Evolutionary conservation across 2,797 vertebrate genomes (phyloP), one percentile per base, ranked within the genome.

Genomic region (Lacerta viridis): DNA sequence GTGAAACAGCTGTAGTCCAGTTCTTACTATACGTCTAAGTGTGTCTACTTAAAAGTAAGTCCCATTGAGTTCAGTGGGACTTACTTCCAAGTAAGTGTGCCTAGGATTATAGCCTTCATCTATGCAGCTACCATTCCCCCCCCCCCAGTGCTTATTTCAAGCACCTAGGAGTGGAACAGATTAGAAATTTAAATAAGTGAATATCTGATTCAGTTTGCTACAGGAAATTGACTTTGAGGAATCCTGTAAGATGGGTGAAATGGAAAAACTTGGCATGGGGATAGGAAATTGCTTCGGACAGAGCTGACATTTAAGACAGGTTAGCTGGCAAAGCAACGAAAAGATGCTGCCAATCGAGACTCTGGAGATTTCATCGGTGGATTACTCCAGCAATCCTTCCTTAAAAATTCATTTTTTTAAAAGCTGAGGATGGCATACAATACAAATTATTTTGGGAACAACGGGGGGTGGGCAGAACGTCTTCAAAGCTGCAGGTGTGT

Each of bases 361-460:
- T 82, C 64, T 43, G 89, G 77, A 36, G 68, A 81, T 89, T 87
- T 91, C 89, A 90, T 80, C 50, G 66, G 41, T 61, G 10, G 17
- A 72, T 71, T 80, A n/a, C 25, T 39, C 27, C 33, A 29, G 15
- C 85, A 61, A 72, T 4, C 36, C 27, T 71, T 27, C 25, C 43
- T 80, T 87, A 13, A 78, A 61, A 86, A 55, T 27, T 36, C 20
- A 18, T 79, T 71, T 55, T 79, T 33, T 80, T 29, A 80, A 92
- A 89, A 71, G 17, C 6, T 71, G 25, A 81, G 77, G 87, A 50
- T 1, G 46, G 87, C 72, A 85, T 94, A 89, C 84, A 93, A 92
- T 94, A 88, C 84, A 93, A 91, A 91, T 94, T 3, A 29, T 69
- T 94, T 91, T 29, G 80, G 87, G 90, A 69, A 66, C 80, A 91